A percentile compares a stretch with the other conserved stretches of the same genome.
Conservation (phyloP, 2,888 invertebrate genomes). For the Xestia c-nigrum region DNA sequence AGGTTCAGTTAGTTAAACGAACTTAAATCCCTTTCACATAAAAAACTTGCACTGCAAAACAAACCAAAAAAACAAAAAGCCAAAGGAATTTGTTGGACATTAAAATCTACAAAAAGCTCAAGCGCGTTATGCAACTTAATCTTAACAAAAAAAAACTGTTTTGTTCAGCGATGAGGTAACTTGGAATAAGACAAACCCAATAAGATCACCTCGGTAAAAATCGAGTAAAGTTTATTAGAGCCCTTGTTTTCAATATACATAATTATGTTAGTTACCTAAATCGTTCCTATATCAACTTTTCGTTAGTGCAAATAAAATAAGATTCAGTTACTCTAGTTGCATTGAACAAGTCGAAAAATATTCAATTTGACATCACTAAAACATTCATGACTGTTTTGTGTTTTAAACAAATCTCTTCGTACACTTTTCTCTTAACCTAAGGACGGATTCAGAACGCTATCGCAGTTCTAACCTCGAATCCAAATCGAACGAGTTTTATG, state of each 20-base stretch:
- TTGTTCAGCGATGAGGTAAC: conserved; percentile 37
- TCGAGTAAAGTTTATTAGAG: too few relatives aligned
- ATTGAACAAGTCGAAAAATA: neutral
- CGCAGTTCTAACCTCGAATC: neutral
- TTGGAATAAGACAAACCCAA: neutral
- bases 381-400: too few relatives aligned
- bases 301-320: neutral
- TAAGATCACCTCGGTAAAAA: conserved; percentile 34
- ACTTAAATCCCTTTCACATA: conserved; percentile 26
- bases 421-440: too few relatives aligned
- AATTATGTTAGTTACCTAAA: neutral
- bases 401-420: too few relatives aligned
- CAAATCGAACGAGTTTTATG: conserved; percentile 27
- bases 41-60: conserved; percentile 16
- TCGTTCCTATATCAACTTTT: neutral
- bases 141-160: too few relatives aligned
- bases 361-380: too few relatives aligned
- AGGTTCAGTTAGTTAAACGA: neutral
- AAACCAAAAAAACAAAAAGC: conserved; percentile 19
- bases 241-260: neutral
- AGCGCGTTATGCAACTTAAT: conserved; percentile 13
- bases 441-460: neutral
- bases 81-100: conserved; percentile 33
- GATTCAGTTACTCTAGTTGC: neutral
- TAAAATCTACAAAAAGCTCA: conserved; percentile 24